These are phyloP conservation scores for Phyllotreta cruciferae DNA, from an alignment of 2,888 invertebrate species.

Conservation along the genomic window DNA sequence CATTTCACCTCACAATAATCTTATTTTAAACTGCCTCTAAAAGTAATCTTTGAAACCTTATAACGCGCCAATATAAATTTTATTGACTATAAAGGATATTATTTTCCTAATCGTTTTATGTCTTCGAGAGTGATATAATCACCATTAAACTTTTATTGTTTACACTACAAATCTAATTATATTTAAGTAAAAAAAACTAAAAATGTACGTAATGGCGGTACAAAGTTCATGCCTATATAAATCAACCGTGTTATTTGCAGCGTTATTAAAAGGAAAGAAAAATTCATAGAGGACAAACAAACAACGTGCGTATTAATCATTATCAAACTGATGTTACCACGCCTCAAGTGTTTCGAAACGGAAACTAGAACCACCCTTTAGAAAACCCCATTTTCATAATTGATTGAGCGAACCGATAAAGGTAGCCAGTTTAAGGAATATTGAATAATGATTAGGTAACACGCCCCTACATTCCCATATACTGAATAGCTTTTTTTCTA, in stretches of 20 bases:
- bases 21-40: not conserved
- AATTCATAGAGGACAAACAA: too few species aligned
- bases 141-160: not conserved
- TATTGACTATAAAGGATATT: conserved; percentile 18
- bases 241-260: too few species aligned
- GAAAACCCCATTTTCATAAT: conserved; percentile 19
- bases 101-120: conserved; percentile 1
- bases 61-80: conserved; percentile 2
- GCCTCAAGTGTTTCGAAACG: conserved; percentile 2
- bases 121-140: not conserved
- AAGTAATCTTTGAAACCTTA: not conserved
- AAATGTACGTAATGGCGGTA: too few species aligned
- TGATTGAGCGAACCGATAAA: conserved; percentile 17
- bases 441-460: conserved; percentile 19
- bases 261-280: too few species aligned
- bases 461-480: not conserved
- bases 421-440: conserved; percentile 15
- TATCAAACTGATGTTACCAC: conserved; percentile 2
- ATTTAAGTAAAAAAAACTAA: too few species aligned
- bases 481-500: too few species aligned
- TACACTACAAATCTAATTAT: too few species aligned
- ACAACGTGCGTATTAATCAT: too few species aligned
- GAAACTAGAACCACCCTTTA: conserved; percentile 13
- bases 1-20: too few species aligned
- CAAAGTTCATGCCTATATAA: too few species aligned